These are phyloP conservation scores for Thera britannica DNA, from an alignment of 2,888 invertebrate species.

Conservation along the genomic window DNA sequence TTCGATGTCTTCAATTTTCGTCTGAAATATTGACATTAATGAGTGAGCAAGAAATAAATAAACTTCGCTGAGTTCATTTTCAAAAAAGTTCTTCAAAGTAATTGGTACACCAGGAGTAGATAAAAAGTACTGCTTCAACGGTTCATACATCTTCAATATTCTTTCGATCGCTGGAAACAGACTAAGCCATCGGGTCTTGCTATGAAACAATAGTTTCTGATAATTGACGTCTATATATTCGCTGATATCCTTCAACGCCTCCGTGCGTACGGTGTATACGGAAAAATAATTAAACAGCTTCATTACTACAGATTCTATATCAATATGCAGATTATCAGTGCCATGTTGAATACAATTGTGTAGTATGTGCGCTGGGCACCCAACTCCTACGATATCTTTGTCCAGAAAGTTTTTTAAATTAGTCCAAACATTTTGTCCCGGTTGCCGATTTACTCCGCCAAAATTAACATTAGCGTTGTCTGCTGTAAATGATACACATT, in stretches of 20 bases:
- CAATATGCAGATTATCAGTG: slow-evolving; percentile 17
- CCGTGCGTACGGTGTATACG: slow-evolving; percentile 42
- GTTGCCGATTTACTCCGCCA: too few relatives aligned
- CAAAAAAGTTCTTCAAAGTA: not conserved
- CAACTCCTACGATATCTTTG: slow-evolving; percentile 21
- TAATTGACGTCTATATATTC: slow-evolving; percentile 38
- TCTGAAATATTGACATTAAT: too few relatives aligned
- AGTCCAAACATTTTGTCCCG: too few relatives aligned
- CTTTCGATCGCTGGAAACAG: slow-evolving; percentile 48
- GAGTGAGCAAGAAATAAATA: not conserved
- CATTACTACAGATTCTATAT: slow-evolving; percentile 37
- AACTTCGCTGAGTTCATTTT: not conserved
- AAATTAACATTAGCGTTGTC: too few relatives aligned
- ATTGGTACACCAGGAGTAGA: not conserved
- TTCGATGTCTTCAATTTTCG: too few relatives aligned
- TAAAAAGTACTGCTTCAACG: slow-evolving; percentile 45
- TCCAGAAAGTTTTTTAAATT: not conserved
- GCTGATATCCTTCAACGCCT: slow-evolving; percentile 37
- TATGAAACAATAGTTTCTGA: slow-evolving; percentile 42
- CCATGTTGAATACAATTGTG: slow-evolving; percentile 18
- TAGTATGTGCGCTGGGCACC: slow-evolving; percentile 22
- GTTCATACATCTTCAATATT: slow-evolving; percentile 43
- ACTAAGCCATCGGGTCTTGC: slow-evolving; percentile 45
- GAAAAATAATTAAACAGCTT: slow-evolving; percentile 43
- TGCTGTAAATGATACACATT: too few relatives aligned